Conservation (phyloP, 2,113 vertebrate species). For the Pimephales promelas region DNA sequence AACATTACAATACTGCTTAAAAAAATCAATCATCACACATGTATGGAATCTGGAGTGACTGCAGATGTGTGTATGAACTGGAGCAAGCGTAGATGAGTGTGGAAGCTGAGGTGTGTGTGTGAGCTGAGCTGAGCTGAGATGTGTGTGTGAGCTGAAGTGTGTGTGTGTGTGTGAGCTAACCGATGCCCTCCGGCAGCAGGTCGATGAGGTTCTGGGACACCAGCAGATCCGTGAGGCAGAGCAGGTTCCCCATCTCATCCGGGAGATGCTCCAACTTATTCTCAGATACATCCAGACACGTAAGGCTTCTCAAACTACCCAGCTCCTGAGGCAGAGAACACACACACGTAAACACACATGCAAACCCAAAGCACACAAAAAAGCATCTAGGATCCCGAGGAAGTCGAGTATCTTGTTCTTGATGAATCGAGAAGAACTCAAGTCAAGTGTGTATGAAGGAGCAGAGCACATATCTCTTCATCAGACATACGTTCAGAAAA, state of each 20-base stretch:
- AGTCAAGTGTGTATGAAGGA: neutral
- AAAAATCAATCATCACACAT: neutral
- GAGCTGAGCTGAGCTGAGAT: too few relatives aligned
- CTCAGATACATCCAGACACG: conserved; percentile 96
- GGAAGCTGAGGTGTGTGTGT: too few relatives aligned
- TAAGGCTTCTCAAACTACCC: conserved; percentile 89
- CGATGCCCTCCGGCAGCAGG: conserved; percentile 88
- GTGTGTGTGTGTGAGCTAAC: conserved; percentile 68
- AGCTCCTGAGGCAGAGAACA: conserved; percentile 80
- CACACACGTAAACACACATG: neutral
- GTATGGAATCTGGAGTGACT: too few relatives aligned
- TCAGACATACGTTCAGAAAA: neutral
- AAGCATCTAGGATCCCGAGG: neutral
- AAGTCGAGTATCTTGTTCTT: neutral
- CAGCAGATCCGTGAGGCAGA: conserved; percentile 88
- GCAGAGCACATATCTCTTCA: neutral
- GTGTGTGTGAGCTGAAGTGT: too few relatives aligned
- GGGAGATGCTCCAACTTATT: conserved; percentile 95
- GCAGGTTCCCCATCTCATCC: conserved; percentile 87
- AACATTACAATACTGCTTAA: neutral
- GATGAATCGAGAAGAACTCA: neutral
- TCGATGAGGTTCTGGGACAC: conserved; percentile 96
- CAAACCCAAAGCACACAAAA: neutral
- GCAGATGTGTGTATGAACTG: too few relatives aligned
- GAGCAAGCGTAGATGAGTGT: too few relatives aligned